Evolutionary conservation across 1,140 invertebrate species (phyloP), one percentile per base, ranked within the genome.

Genomic region (Parapsyche elsis): DNA sequence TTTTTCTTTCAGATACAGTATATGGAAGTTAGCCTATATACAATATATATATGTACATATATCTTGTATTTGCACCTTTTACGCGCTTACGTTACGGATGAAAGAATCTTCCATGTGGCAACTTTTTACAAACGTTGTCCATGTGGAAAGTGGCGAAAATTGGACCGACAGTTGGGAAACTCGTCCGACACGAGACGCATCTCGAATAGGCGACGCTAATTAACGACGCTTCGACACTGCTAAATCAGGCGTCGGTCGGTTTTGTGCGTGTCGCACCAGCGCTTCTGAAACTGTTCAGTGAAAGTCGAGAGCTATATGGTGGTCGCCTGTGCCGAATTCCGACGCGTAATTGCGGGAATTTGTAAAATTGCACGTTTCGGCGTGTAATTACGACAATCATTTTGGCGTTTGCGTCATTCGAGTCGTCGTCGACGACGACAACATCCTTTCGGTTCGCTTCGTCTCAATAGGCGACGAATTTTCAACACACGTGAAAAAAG

Each of bases 371-470:
- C 16, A 61, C 16, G 16, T 61, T 9, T 9, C n/a, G 21, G 16
- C 57, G 14, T 61, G 57, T 61, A 61, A 61, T 61, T 61, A 61
- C 57, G 57, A 61, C 57, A 21, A 19, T 61, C 21, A 61, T 61
- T 61, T 61, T 21, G 57, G 16, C 9, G 57, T 61, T 61, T 61
- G 10, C 57, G 57, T 61, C 21, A 61, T 61, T 61, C 30, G 30
- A 38, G 30, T 38, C 30, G 7, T 7, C 30, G 30, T 4, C 30
- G 30, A 38, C 30, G 57, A 1, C 30, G 30, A 38, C 30, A 7
- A 38, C 30, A 16, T 61, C 57, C 16, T 61, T 21, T 61, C 57
- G 1, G 16, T 19, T 38, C n/a, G n/a, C 30, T 38, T 38, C 30
- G 30, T 38, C 30, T 38, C 30, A 38, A 38, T 38, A 38, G 30